A percentile compares a stretch with the other conserved stretches of the same genome.
Evolutionary conservation across 2,797 vertebrate species (phyloP).

Genomic region (Rhinella marina): DNA sequence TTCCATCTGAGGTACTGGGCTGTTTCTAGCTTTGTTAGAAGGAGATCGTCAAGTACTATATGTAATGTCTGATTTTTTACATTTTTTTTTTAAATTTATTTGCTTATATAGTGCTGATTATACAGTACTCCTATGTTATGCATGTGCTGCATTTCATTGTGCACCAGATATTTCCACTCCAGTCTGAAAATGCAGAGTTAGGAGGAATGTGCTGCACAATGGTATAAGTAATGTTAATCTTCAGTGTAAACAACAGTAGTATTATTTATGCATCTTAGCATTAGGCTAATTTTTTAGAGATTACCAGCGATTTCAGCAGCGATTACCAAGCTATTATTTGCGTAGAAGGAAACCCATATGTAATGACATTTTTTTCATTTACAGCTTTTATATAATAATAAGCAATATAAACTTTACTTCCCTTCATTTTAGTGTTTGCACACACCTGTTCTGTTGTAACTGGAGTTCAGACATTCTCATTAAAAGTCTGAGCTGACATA

Average conservation of each 20-base stretch:
- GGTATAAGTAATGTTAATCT: neutral
- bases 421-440: neutral
- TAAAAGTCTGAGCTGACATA: conserved; percentile 12
- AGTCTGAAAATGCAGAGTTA: neutral
- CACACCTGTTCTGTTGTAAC: conserved; percentile 39
- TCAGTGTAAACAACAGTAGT: neutral
- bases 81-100: too few species aligned
- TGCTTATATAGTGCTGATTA: too few species aligned
- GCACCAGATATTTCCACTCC: neutral
- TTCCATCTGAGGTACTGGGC: too few species aligned
- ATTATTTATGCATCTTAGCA: neutral
- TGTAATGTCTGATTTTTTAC: too few species aligned
- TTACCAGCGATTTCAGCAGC: neutral
- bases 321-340: neutral
- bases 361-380: neutral
- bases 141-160: neutral
- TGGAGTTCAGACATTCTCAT: conserved; percentile 1
- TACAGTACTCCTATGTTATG: neutral
- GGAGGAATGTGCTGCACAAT: neutral
- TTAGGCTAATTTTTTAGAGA: neutral
- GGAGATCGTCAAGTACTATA: too few species aligned
- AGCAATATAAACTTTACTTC: neutral
- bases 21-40: too few species aligned
- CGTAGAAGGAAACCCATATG: neutral
- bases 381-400: neutral